These are phyloP conservation scores for Achatina immaculata DNA, from an alignment of 1,140 invertebrate species.

Conservation along the genomic window DNA sequence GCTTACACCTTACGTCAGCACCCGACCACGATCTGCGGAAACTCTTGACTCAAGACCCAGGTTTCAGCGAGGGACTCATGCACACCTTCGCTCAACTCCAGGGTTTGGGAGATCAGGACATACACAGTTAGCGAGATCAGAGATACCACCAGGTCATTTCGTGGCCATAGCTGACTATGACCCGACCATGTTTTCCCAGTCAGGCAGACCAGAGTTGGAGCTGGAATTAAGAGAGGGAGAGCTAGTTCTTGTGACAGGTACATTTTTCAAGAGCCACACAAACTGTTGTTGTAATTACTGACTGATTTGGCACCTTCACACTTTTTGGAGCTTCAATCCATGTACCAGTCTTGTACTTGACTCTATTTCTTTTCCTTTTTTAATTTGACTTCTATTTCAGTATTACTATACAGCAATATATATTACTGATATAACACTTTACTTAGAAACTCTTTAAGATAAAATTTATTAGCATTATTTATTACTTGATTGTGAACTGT, in stretches of 20 bases:
- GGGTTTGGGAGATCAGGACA: background rate
- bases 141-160: constrained; percentile 36
- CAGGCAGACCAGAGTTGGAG: constrained; percentile 54
- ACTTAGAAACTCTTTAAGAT: too few relatives aligned
- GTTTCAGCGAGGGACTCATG: constrained; percentile 7
- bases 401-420: too few relatives aligned
- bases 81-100: background rate
- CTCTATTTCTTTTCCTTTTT: too few relatives aligned
- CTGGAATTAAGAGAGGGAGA: constrained; percentile 59
- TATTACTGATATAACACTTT: too few relatives aligned
- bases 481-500: too few relatives aligned
- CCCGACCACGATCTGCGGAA: constrained; percentile 29
- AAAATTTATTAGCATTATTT: too few relatives aligned
- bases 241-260: constrained; percentile 57
- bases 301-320: too few relatives aligned
- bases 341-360: too few relatives aligned
- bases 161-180: constrained; percentile 59
- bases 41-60: background rate
- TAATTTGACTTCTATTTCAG: too few relatives aligned
- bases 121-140: background rate
- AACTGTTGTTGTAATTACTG: background rate
- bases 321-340: too few relatives aligned
- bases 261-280: background rate
- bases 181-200: constrained; percentile 56
- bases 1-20: constrained; percentile 27